Percentiles rank a stretch among this genome's conserved stretches.
Conservation (phyloP, 1,140 invertebrate species). For the Drosophila persimilis region DNA sequence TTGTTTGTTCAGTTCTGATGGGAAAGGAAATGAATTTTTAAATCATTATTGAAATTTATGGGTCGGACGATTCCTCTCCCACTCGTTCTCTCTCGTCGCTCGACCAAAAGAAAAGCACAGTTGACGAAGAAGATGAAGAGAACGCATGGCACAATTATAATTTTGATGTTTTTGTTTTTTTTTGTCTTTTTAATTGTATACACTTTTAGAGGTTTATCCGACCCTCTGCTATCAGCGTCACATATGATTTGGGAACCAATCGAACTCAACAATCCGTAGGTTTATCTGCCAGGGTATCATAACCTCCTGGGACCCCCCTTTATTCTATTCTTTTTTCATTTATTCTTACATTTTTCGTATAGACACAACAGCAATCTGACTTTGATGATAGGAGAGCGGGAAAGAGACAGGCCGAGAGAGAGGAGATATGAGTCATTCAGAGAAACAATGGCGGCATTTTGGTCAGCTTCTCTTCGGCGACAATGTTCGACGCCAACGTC, state of each 20-base stretch:
- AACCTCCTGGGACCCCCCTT: background rate
- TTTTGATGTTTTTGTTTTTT: slow-evolving; percentile 28
- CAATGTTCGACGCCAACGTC: no score
- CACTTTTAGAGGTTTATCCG: no score
- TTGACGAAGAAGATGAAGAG: slow-evolving; percentile 12
- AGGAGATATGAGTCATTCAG: slow-evolving; percentile 37
- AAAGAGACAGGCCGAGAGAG: slow-evolving; percentile 3
- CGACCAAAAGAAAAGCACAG: slow-evolving; percentile 15
- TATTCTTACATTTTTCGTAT: no score
- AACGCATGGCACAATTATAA: slow-evolving; percentile 26
- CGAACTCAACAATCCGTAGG: slow-evolving; percentile 29
- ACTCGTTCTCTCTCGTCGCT: background rate
- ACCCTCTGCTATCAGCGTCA: no score
- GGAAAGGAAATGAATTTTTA: slow-evolving; percentile 28
- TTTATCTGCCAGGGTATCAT: background rate
- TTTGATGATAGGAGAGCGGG: background rate
- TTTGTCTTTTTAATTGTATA: slow-evolving; percentile 12
- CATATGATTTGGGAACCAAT: background rate
- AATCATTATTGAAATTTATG: slow-evolving; percentile 57
- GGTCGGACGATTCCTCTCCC: background rate
- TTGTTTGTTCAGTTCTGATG: slow-evolving; percentile 7
- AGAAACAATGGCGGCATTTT: slow-evolving; percentile 47
- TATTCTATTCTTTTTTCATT: slow-evolving; percentile 1
- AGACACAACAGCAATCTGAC: no score
- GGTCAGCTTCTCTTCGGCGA: slow-evolving; percentile 40